Conservation (phyloP, 2,113 vertebrate genomes). For the Campylomormyrus tamandua region DNA sequence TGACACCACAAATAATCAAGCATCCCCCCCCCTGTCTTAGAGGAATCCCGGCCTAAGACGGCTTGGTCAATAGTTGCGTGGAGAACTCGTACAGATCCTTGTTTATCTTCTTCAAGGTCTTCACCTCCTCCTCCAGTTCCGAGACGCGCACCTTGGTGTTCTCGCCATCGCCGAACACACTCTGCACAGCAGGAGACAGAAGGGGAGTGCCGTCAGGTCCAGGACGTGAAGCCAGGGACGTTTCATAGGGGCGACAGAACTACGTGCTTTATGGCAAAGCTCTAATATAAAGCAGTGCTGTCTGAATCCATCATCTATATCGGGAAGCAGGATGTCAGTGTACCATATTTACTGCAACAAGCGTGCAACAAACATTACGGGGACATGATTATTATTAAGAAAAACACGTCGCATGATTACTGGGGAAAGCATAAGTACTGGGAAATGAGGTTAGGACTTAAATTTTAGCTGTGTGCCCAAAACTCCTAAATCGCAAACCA, state of each 20-base stretch:
- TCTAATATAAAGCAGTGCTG: not conserved
- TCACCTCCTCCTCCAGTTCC: conserved; percentile 84
- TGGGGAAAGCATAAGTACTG: conserved; percentile 20
- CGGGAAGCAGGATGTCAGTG: not conserved
- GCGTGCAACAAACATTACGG: not conserved
- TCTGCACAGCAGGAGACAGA: conserved; percentile 49
- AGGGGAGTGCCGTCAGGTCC: not conserved
- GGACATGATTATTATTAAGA: not conserved
- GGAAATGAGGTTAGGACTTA: not conserved
- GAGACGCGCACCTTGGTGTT: conserved; percentile 78
- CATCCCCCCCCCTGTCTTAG: not conserved
- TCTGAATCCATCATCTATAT: not conserved
- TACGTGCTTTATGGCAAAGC: not conserved
- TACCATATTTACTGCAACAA: not conserved
- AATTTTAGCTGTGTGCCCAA: conserved; percentile 3
- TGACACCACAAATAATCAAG: not conserved
- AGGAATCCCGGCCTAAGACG: conserved; percentile 40
- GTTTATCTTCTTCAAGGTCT: conserved; percentile 86
- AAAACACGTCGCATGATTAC: not conserved
- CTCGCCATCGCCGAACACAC: conserved; percentile 76
- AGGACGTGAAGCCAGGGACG: not conserved
- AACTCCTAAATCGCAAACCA: not conserved
- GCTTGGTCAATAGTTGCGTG: conserved; percentile 77
- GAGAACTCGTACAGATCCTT: conserved; percentile 91
- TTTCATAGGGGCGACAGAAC: not conserved